Evolutionary conservation across 2,797 vertebrate genomes (phyloP).

Genomic region (Poeciliopsis presidionis): DNA sequence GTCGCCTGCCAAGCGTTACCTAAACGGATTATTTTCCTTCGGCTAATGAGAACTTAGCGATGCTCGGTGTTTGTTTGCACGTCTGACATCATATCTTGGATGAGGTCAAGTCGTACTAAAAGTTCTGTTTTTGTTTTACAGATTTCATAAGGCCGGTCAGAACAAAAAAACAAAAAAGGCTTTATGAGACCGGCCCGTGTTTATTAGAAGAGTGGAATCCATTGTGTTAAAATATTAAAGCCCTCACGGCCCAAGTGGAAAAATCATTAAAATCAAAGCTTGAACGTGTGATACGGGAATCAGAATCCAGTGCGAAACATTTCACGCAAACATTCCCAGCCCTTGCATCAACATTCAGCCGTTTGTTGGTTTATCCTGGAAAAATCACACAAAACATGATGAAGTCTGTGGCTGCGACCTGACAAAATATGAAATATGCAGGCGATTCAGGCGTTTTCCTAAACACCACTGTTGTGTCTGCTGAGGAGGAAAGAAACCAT

Average conservation of each 20-base stretch:
- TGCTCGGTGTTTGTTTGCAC: conserved; percentile 15
- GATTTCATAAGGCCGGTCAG: neutral
- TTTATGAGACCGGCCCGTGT: neutral
- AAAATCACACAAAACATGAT: neutral
- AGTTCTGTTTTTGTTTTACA: neutral
- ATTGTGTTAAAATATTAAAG: neutral
- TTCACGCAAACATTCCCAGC: neutral
- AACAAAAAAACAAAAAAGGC: neutral
- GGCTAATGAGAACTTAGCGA: conserved; percentile 27
- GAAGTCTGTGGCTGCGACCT: neutral
- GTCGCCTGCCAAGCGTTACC: conserved; percentile 9
- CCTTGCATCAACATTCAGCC: neutral
- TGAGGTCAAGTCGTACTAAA: neutral
- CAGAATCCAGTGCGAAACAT: neutral
- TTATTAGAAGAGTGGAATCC: neutral
- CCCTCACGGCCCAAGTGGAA: neutral
- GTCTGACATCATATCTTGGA: conserved; percentile 3
- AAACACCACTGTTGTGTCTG: neutral
- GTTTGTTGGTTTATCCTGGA: neutral
- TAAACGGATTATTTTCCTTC: conserved; percentile 29
- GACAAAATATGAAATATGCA: neutral
- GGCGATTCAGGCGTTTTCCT: neutral
- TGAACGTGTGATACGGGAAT: neutral
- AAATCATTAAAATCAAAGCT: neutral
- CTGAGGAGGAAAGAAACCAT: neutral